Evolutionary conservation across 1,140 invertebrate genomes (phyloP).

Genomic region (Drosophila oshimai): DNA sequence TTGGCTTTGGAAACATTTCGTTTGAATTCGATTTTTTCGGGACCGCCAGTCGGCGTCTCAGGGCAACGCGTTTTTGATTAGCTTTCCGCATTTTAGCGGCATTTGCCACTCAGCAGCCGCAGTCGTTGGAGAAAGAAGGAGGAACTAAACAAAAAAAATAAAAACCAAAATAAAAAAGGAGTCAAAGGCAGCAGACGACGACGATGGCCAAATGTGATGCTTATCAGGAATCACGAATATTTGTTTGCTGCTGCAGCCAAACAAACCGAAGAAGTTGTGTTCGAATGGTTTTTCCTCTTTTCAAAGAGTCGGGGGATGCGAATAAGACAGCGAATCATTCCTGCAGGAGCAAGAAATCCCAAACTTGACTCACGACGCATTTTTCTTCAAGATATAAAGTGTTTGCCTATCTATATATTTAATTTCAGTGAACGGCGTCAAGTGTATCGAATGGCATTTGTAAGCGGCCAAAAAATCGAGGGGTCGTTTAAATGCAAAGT

Average conservation of each 20-base stretch:
- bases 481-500: neutral
- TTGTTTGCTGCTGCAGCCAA: conserved; percentile 66
- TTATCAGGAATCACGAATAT: conserved; percentile 83
- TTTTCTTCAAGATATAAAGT: conserved; percentile 46
- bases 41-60: conserved; percentile 30
- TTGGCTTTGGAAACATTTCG: conserved; percentile 79
- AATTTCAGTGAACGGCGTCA: conserved; percentile 61
- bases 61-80: conserved; percentile 82
- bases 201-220: conserved; percentile 62
- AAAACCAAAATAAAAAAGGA: conserved; percentile 6
- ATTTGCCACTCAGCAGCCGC: conserved; percentile 55
- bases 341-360: conserved; percentile 60
- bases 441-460: conserved; percentile 71
- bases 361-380: conserved; percentile 80
- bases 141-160: too few relatives aligned
- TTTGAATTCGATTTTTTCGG: conserved; percentile 59
- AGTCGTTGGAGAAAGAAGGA: conserved; percentile 3
- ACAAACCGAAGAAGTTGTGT: conserved; percentile 75
- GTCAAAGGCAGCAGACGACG: conserved; percentile 44
- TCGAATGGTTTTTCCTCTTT: conserved; percentile 43
- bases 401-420: conserved; percentile 51
- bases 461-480: neutral
- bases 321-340: conserved; percentile 35
- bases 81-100: conserved; percentile 79
- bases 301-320: conserved; percentile 13